phyloP scores from a whole-genome alignment of 2,888 invertebrate genomes.

The Stratiomys singularior region DNA sequence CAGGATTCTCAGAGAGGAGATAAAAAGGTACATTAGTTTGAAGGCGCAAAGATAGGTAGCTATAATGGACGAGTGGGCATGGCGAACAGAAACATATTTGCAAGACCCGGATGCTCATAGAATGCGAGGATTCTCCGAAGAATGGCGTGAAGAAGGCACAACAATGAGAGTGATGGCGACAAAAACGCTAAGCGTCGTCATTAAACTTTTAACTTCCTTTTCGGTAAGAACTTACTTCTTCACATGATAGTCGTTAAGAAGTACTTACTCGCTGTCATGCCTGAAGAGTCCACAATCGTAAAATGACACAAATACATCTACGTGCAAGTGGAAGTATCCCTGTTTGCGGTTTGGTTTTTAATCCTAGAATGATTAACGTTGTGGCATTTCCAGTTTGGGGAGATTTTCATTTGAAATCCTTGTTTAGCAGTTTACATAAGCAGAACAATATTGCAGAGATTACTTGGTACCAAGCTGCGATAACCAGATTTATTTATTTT shows the following conservation, averaged over 20 bases:
- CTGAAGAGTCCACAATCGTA: neutral
- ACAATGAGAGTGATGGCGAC: slow-evolving; percentile 13
- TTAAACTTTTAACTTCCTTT: slow-evolving; percentile 38
- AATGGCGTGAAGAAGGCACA: neutral
- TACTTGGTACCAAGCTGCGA: too few relatives aligned
- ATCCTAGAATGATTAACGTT: neutral
- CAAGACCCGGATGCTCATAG: neutral
- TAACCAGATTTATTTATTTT: too few relatives aligned
- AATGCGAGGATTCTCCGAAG: neutral
- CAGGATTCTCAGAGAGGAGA: neutral
- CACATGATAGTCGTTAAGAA: slow-evolving; percentile 37
- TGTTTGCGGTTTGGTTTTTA: neutral
- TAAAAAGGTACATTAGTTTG: slow-evolving; percentile 1
- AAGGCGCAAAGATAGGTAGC: neutral
- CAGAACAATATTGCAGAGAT: too few relatives aligned
- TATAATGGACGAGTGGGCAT: neutral
- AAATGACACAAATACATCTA: neutral
- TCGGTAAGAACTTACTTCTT: neutral
- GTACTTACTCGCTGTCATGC: slow-evolving; percentile 13
- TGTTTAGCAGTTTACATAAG: too few relatives aligned
- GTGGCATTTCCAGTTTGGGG: neutral
- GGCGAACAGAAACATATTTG: neutral
- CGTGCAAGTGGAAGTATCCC: neutral
- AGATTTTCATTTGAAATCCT: too few relatives aligned
- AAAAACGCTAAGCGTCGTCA: slow-evolving; percentile 27